Base-by-base conservation (phyloP, 1,140 invertebrate species). In the Rhyzopertha dominica region DNA sequence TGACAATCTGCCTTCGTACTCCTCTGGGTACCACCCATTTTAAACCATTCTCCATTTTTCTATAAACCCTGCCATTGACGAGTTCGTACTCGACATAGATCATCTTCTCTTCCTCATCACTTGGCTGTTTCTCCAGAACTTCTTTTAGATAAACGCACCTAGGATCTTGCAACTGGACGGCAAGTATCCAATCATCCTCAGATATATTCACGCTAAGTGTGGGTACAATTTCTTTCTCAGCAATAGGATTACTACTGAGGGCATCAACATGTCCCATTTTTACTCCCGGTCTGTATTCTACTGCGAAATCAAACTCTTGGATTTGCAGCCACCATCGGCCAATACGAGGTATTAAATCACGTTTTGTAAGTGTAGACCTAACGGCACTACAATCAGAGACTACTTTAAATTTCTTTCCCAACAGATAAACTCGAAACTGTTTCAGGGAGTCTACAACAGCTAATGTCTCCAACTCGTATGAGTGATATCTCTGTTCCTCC, bases 391-490 rank as follows among this genome's bases (percentile, higher is more conserved):
- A 61, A 13, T 59, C 54, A 1, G 58, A 59, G 28, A 47, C 45
- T 1, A 61, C 53, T 16, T 38, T 55, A 29, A 62, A 61, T 14
- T 57, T 40, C 5, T 47, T 51, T 3, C 60, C 56, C 46, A 52
- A 59, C 1, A 61, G 16, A 38, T 58, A 63, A 12, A 56, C 49
- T 0, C 51, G 16, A 36, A 58, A 63, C 39, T 61, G 49, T 40
- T 58, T 32, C 4, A 59, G 38, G 1, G 61, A 24, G 18, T 46
- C 43, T n/a, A 66, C 59, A 0, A 69, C 58, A 0, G 62, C 65
- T 3, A 71, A 25, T 0, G 59, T 64, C 19, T 70, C 62, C 1
- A 66, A 23, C 16, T 68, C 64, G 29, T 65, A 67, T 0, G 59
- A 62, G 49, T 66, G 59, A 54, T 68, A 63, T 34, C 52, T 49